Base-by-base conservation (phyloP, 2,113 vertebrate species). In the Myotis davidii region DNA sequence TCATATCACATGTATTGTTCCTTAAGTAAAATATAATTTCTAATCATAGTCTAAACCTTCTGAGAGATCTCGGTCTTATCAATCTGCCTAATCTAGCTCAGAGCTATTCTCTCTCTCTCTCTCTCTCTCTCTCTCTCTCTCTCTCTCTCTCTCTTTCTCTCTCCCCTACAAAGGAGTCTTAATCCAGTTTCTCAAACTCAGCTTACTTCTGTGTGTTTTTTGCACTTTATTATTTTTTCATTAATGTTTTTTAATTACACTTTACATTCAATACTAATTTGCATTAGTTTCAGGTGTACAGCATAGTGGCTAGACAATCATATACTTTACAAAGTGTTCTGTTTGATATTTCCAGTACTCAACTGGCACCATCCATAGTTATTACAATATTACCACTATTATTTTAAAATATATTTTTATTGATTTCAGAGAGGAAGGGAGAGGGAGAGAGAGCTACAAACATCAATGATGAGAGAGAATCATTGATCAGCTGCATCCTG, bases 21-120 rank as follows among this genome's bases (percentile, higher is more conserved):
- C n/a, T 96, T 91, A 92, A 96, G 91, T 94, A 94, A 95, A 94
- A 91, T 79, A 52, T 91, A 88, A 91, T 37, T 94, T 50, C 25
- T 86, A 96, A 70, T 93, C 56, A 77, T n/a, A 59, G 48, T 93
- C 52, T 94, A 54, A 91, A 14, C 16, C 81, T 18, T 9, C 5
- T 79, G 37, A 23, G 21, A 25, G 45, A 82, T 74, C 29, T 78
- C 59, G 32, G 92, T 85, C 13, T 61, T 88, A 59, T 34, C 52
- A 61, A 29, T 92, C 85, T 96, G 94, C 34, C 50, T 74, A 23
- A 64, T 76, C 37, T 94, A 67, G 52, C 77, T 21, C 25, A 52
- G 70, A 76, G 27, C 3, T 52, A 27, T 93, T 93, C 4, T 21
- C 90, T 92, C 69, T 64, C 17, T 61, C 9, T 89, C 65, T 64